Base-by-base conservation (phyloP, 2,797 vertebrate species). In the Lophius americanus region DNA sequence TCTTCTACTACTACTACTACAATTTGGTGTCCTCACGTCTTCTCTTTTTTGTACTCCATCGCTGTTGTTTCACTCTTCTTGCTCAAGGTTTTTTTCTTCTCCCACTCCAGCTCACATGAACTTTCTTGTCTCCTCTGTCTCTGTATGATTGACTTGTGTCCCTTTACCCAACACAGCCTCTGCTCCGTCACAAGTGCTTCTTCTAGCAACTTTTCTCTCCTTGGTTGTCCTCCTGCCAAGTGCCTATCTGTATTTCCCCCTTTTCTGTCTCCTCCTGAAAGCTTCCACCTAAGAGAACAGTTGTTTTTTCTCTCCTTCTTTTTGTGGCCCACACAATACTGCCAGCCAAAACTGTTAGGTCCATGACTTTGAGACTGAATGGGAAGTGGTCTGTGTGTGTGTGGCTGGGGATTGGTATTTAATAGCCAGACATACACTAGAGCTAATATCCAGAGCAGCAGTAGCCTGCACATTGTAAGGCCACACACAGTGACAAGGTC, bases 401-500 rank as follows among this genome's bases (percentile, higher is more conserved):
- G 67, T 75, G 71, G 82, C 83, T 82, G 59, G 72, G 86, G 84
- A 90, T 86, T 70, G 80, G 77, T 88, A 85, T 90, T 87, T 85
- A 89, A 89, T 88, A 88, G 86, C 79, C 82, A 81, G 80, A 86
- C 83, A 77, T 79, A 74, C 83, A 87, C 83, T 78, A 78, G 64
- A 88, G 81, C 76, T 90, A 85, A 91, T 87, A 89, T 88, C 84
- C 87, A 85, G 76, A 86, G 81, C 82, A 82, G 85, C 86, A 82
- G 86, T 84, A 85, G 88, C 82, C 79, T 86, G 86, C 78, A 78
- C 76, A 85, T 72, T 89, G 86, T 85, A 85, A 76, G 89, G 85
- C 90, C 90, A 92, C 90, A 91, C 89, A 91, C 88, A 72, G 87
- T 87, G 90, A 89, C 87, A 87, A 82, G 85, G 79, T 79, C 78